These are phyloP conservation scores for Cephalophus harveyi DNA, from an alignment of 2,113 vertebrate species.

Conservation along the genomic window DNA sequence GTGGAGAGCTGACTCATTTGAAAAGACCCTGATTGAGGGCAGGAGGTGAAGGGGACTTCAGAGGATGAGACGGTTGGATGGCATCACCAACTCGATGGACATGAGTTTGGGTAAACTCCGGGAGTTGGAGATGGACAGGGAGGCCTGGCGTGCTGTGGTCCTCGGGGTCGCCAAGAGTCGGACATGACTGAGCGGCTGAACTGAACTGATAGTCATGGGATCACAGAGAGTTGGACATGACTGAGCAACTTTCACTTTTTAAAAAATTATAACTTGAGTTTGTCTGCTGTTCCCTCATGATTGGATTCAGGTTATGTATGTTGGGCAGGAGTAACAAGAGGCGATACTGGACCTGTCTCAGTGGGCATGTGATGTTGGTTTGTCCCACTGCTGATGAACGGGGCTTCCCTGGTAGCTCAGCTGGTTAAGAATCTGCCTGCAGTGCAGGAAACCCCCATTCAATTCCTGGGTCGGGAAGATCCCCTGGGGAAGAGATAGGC, in stretches of 20 bases:
- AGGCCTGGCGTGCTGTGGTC: not conserved
- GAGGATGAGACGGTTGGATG: not conserved
- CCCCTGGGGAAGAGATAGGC: not conserved
- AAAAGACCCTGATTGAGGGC: not conserved
- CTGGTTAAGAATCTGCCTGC: not conserved
- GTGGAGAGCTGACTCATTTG: not conserved
- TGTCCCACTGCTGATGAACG: not conserved
- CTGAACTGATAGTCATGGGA: not conserved
- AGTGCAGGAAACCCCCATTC: too few species aligned
- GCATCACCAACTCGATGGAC: not conserved
- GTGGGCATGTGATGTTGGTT: not conserved
- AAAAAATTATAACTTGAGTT: not conserved
- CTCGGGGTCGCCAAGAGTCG: fast-evolving
- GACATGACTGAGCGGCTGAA: not conserved
- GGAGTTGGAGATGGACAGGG: not conserved
- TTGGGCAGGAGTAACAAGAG: not conserved
- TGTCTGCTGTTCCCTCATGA: not conserved
- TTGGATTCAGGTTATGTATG: not conserved
- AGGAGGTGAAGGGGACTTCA: not conserved
- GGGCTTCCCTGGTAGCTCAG: not conserved
- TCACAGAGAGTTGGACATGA: fast-evolving
- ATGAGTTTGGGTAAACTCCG: not conserved
- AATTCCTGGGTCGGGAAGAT: not conserved
- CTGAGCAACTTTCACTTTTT: not conserved
- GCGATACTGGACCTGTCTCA: not conserved